Percentiles rank a stretch among this genome's conserved stretches.
phyloP scores from a whole-genome alignment of 2,888 invertebrate genomes.

The Zelleria hepariella region DNA sequence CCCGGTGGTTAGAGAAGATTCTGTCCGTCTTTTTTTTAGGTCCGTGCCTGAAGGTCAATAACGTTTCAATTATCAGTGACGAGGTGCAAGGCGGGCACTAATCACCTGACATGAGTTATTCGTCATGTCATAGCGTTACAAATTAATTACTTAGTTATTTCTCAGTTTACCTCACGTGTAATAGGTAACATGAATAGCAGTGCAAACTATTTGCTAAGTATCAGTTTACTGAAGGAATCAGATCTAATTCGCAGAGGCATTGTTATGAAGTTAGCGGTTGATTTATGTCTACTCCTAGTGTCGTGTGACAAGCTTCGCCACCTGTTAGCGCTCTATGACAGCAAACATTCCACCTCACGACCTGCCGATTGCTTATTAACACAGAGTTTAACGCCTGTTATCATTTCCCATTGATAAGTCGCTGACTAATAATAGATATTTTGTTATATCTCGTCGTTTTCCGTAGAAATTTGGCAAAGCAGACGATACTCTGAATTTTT shows the following conservation, averaged over 20 bases:
- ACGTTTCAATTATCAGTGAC: not conserved
- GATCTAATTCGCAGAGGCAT: slow-evolving; percentile 45
- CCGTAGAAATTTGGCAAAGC: not conserved
- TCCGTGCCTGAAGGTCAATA: not conserved
- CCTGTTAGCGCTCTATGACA: slow-evolving; percentile 38
- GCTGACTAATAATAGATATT: not conserved
- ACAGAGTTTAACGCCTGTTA: slow-evolving; percentile 14
- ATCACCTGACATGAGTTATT: not conserved
- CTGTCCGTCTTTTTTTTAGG: too few relatives aligned
- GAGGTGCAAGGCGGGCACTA: not conserved
- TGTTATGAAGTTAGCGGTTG: slow-evolving; percentile 35
- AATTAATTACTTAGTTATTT: not conserved
- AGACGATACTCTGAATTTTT: not conserved
- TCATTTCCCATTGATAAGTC: slow-evolving; percentile 16
- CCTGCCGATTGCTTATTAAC: slow-evolving; percentile 28
- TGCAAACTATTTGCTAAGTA: slow-evolving; percentile 32
- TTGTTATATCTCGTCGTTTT: not conserved
- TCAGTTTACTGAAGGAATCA: slow-evolving; percentile 49
- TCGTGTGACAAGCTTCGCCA: slow-evolving; percentile 28
- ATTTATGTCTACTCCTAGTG: not conserved
- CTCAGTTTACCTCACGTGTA: too few relatives aligned
- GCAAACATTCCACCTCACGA: slow-evolving; percentile 35
- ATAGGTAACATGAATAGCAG: not conserved
- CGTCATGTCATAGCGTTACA: not conserved
- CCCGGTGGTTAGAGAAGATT: too few relatives aligned